Percentiles rank a stretch among this genome's conserved stretches.
Evolutionary conservation across 2,888 invertebrate species (phyloP).

Genomic region (Drosophila borealis): DNA sequence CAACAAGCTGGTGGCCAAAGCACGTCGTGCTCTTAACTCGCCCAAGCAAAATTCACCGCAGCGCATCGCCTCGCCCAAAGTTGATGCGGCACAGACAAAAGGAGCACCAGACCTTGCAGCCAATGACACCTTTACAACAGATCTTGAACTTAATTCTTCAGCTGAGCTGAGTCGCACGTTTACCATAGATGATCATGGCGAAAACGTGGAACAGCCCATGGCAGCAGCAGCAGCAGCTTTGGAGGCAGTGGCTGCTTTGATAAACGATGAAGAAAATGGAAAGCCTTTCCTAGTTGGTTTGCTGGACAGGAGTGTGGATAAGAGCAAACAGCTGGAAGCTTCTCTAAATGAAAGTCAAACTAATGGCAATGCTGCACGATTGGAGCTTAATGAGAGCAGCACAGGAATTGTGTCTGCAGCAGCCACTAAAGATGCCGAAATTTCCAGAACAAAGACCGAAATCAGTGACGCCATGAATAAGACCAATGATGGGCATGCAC

Average conservation of each 20-base stretch:
- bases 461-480: not conserved
- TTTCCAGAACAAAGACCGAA: not conserved
- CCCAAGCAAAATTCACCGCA: constrained; percentile 40
- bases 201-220: not conserved
- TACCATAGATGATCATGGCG: constrained; percentile 50
- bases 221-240: constrained; percentile 4
- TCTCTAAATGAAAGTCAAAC: not conserved
- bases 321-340: not conserved
- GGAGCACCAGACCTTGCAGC: not conserved
- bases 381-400: not conserved
- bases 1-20: constrained; percentile 63
- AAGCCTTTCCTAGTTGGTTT: not conserved
- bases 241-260: constrained; percentile 4
- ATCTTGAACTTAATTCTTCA: constrained; percentile 7
- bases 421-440: not conserved
- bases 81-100: constrained; percentile 11
- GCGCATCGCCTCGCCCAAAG: constrained; percentile 26
- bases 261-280: constrained; percentile 1
- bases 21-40: constrained; percentile 63
- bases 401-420: not conserved
- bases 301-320: not conserved
- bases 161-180: constrained; percentile 72
- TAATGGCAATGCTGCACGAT: not conserved
- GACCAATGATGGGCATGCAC: not conserved
- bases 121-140: constrained; percentile 30